These are phyloP conservation scores for Rhabditoides inermis DNA, from an alignment of 2,888 invertebrate species.

Conservation along the genomic window DNA sequence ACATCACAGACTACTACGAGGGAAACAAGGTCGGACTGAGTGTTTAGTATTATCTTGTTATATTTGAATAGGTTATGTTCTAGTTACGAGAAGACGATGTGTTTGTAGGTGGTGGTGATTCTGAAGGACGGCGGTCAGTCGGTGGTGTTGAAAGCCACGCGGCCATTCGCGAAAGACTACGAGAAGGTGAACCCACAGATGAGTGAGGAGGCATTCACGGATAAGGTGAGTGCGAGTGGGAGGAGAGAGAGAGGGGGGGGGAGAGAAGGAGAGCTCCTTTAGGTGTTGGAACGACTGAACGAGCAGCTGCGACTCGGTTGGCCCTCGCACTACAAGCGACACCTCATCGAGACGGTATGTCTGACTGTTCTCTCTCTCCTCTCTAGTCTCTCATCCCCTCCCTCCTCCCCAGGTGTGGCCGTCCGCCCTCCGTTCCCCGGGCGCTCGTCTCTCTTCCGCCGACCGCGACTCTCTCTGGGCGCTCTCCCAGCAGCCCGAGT, in stretches of 20 bases:
- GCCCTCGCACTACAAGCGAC: conserved; percentile 38
- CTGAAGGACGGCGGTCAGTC: conserved; percentile 42
- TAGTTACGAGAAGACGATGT: neutral
- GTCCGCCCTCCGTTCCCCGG: too few relatives aligned
- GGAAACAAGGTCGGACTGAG: conserved; percentile 38
- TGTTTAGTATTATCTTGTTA: neutral
- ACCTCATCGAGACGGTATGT: conserved; percentile 47
- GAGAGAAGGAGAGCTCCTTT: neutral
- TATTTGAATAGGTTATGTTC: neutral
- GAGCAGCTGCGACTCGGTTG: conserved; percentile 42
- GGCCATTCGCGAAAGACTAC: conserved; percentile 31
- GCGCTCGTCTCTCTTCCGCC: too few relatives aligned
- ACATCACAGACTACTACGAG: conserved; percentile 42
- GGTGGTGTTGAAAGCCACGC: conserved; percentile 42
- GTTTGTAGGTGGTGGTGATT: conserved; percentile 23
- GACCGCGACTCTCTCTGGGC: conserved; percentile 47
- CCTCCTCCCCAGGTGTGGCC: too few relatives aligned
- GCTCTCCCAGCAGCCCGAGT: conserved; percentile 49
- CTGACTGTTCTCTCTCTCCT: conserved; percentile 35
- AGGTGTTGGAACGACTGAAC: conserved; percentile 47
- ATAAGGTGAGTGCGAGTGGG: conserved; percentile 21
- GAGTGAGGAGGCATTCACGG: conserved; percentile 33
- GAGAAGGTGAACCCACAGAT: conserved; percentile 22
- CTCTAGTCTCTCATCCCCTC: too few relatives aligned
- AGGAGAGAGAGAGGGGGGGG: neutral